Evolutionary conservation across 2,888 invertebrate species (phyloP).

Genomic region (Heteromurus nitidus): DNA sequence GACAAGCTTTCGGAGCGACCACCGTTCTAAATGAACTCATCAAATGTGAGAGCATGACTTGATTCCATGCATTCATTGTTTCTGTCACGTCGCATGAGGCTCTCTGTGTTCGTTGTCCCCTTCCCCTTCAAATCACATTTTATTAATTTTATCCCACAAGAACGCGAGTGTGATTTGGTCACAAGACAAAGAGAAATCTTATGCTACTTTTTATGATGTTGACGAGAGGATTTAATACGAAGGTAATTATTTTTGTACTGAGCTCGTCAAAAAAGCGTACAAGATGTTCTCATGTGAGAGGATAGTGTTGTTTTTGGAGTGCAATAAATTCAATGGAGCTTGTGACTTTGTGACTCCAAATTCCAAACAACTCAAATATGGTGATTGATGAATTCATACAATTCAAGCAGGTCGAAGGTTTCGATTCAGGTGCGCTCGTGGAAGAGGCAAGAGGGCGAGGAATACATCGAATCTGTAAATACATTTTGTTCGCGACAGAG

Average conservation of each 20-base stretch:
- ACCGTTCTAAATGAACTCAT: conserved; percentile 65
- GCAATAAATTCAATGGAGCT: no score
- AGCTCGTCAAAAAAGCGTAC: background rate
- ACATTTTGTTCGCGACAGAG: no score
- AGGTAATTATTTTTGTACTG: background rate
- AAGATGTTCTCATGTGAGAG: no score
- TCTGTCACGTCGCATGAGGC: conserved; percentile 55
- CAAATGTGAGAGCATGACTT: conserved; percentile 59
- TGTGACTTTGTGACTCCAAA: background rate
- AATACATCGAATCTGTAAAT: no score
- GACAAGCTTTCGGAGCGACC: conserved; percentile 20
- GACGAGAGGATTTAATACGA: no score
- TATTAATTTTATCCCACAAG: background rate
- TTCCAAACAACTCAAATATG: no score
- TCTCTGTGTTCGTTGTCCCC: background rate
- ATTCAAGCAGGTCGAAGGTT: background rate
- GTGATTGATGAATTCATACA: no score
- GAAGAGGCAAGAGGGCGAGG: no score
- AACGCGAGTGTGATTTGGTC: background rate
- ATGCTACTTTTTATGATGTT: no score
- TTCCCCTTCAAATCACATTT: conserved; percentile 15
- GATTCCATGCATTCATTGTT: conserved; percentile 56
- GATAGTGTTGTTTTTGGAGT: no score
- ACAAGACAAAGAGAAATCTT: background rate
- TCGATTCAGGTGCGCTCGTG: no score